phyloP scores from a whole-genome alignment of 2,113 vertebrate genomes.

The Catharus bicknelli region DNA sequence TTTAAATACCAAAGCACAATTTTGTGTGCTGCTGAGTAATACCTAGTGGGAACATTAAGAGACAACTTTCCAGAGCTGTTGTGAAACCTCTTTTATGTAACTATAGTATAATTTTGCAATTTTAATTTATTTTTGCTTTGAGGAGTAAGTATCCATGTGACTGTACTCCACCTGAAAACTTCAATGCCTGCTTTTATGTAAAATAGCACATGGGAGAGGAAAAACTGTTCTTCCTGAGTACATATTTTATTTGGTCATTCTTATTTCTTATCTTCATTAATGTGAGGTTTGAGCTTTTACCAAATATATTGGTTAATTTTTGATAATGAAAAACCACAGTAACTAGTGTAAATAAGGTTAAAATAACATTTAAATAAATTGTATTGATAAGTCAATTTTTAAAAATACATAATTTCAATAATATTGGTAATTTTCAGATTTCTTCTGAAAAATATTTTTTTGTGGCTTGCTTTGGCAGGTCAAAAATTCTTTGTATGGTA shows the following conservation, averaged over 20 bases:
- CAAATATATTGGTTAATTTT: neutral
- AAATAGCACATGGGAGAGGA: neutral
- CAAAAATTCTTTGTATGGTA: neutral
- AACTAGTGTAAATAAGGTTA: neutral
- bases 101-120: neutral
- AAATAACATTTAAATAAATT: neutral
- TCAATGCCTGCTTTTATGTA: neutral
- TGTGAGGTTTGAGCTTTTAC: neutral
- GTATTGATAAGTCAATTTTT: neutral
- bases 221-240: neutral
- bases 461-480: neutral
- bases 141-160: neutral
- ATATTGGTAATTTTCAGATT: neutral
- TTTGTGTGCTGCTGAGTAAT: neutral
- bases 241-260: neutral
- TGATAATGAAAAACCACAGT: neutral
- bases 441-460: neutral
- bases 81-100: neutral
- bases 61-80: neutral
- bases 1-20: neutral
- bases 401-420: neutral
- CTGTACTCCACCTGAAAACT: neutral
- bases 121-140: constrained; percentile 27
- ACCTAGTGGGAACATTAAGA: neutral
- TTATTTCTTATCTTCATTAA: neutral